Percentiles rank a stretch among this genome's conserved stretches.
Evolutionary conservation across 2,113 vertebrate species (phyloP).

Genomic region (Meriones unguiculatus): DNA sequence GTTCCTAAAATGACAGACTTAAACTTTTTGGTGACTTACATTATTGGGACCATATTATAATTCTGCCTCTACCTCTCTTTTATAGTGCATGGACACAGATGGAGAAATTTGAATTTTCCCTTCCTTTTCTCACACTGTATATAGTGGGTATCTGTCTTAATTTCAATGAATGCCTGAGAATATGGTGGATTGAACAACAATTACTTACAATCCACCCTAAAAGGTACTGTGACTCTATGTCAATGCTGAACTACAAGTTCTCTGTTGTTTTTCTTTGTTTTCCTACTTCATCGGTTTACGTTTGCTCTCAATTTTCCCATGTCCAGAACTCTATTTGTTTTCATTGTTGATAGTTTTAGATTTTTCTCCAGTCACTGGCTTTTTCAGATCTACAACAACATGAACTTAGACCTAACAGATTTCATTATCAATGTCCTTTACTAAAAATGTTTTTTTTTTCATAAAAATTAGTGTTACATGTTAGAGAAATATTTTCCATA

Average conservation of each 20-base stretch:
- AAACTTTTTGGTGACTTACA: not conserved
- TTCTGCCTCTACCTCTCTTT: not conserved
- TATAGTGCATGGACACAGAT: not conserved
- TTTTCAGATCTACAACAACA: not conserved
- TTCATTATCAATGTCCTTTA: not conserved
- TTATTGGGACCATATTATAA: not conserved
- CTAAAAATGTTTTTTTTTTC: not conserved
- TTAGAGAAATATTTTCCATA: not conserved
- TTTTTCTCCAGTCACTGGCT: not conserved
- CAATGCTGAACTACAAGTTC: not conserved
- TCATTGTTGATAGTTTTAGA: not conserved
- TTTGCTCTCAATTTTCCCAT: not conserved
- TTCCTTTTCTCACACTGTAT: not conserved
- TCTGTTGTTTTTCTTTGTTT: not conserved
- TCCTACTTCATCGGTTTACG: not conserved
- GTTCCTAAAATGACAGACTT: not conserved
- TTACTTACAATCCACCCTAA: not conserved
- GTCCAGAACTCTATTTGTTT: not conserved
- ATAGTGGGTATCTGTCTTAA: not conserved
- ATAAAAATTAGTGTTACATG: not conserved
- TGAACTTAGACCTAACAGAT: not conserved
- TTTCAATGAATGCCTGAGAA: not conserved
- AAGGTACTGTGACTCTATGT: not conserved
- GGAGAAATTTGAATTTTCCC: not conserved
- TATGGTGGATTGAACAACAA: not conserved